phyloP scores from a whole-genome alignment of 2,797 vertebrate genomes.

The Falco biarmicus region DNA sequence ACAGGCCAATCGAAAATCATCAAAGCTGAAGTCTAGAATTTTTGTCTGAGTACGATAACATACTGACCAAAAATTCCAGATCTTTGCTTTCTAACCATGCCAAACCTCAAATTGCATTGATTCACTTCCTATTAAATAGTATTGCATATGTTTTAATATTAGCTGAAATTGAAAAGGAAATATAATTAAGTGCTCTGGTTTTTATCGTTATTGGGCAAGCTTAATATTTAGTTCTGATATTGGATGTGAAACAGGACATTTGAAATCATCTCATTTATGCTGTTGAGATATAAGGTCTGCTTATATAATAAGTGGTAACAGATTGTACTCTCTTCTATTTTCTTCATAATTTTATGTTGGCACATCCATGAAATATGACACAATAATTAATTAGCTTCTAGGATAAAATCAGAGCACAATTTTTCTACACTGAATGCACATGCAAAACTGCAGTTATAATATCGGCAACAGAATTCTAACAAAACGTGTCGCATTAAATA shows the following conservation, averaged over 20 bases:
- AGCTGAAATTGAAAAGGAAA: background rate
- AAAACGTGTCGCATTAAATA: conserved; percentile 70
- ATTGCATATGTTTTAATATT: background rate
- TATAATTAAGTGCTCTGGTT: background rate
- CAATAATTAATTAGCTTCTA: conserved; percentile 86
- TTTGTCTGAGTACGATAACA: background rate
- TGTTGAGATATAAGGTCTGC: conserved; percentile 39
- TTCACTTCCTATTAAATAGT: background rate
- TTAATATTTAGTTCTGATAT: conserved; percentile 75
- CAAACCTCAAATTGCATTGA: background rate
- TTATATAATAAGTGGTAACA: conserved; percentile 58
- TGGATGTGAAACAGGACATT: conserved; percentile 81
- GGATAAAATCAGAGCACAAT: conserved; percentile 49
- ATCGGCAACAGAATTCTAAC: conserved; percentile 58
- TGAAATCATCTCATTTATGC: conserved; percentile 69
- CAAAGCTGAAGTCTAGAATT: background rate
- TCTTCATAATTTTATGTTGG: conserved; percentile 85
- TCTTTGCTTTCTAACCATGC: background rate
- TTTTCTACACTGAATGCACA: conserved; percentile 36
- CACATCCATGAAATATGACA: conserved; percentile 87
- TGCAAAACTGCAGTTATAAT: conserved; percentile 60
- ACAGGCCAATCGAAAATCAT: background rate
- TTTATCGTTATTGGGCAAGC: background rate
- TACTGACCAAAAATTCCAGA: background rate
- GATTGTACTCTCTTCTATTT: conserved; percentile 76